Conservation (phyloP, 2,113 vertebrate species). For the Clarias batrachus region DNA sequence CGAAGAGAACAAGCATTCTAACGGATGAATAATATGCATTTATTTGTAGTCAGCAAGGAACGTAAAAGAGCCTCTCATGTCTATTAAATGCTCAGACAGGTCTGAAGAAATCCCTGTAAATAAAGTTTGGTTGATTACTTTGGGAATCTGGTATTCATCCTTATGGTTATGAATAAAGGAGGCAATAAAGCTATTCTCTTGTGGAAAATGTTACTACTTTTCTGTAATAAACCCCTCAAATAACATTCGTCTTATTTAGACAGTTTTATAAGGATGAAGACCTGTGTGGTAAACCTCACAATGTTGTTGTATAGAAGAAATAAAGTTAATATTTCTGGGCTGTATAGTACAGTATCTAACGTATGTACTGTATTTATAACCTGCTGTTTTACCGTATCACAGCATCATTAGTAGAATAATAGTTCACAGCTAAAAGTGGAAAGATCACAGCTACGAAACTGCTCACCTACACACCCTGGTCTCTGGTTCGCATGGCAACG, state of each 20-base stretch:
- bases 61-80: conserved; percentile 24
- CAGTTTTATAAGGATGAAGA: conserved; percentile 3
- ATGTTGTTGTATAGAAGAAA: not conserved
- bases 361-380: not conserved
- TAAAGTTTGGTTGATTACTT: conserved; percentile 56
- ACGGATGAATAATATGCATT: conserved; percentile 63
- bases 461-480: not conserved
- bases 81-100: conserved; percentile 17
- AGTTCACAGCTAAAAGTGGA: not conserved
- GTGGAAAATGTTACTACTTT: not conserved
- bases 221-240: not conserved
- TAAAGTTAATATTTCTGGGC: not conserved
- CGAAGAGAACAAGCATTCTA: conserved; percentile 56
- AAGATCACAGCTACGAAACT: not conserved
- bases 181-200: conserved; percentile 43
- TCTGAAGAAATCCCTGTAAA: conserved; percentile 32
- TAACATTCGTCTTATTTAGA: not conserved
- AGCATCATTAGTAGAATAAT: not conserved
- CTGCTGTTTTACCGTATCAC: not conserved
- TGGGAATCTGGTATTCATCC: conserved; percentile 43
- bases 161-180: not conserved
- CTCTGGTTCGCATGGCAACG: not conserved
- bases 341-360: not conserved
- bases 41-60: conserved; percentile 51
- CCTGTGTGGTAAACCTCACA: not conserved